Base-by-base conservation (phyloP, 2,888 invertebrate genomes). In the Dasypogon diadema region DNA sequence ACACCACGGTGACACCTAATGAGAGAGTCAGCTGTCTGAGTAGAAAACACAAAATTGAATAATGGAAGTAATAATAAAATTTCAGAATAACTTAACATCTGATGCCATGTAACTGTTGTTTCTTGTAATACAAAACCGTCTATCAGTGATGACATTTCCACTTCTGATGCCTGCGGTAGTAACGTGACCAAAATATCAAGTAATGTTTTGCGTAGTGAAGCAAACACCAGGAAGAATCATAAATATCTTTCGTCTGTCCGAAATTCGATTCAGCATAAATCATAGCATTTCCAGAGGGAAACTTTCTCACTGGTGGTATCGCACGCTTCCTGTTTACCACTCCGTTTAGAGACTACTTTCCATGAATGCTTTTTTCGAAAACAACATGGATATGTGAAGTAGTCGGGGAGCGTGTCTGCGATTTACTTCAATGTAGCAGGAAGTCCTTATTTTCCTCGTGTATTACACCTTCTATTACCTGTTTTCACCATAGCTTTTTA, bases 191-290 rank as follows among this genome's bases (percentile, higher is more conserved):
- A 46, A 46, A 42, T 65, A 6, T 24, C 10, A 65, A 65, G 24
- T 46, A 24, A 22, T 46, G 21, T 18, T 12, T 46, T 65, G 46
- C 65, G 65, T 48, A 46, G 65, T 24, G n/a, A 46, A 30, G 65
- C 65, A 46, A 65, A 65, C 22, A 42, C 37, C 1, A 65, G 56
- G 14, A 56, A 26, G 48, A n/a, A 46, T 65, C 65, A 65, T 65
- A 65, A 65, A 65, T 65, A 46, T 46, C 65, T 65, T 65, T 46
- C 48, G 65, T 48, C 65, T 65, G 65, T 65, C 65, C 65, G 48
- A 65, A 46, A 65, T 65, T 65, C 65, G 65, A 65, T 65, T 65
- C 65, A 65, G 65, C 65, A 65, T 65, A 65, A 65, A 65, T 65
- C 65, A 65, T 37, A 65, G 48, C 65, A 46, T 65, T 65, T 51